These are phyloP conservation scores for Drosophila cognata DNA, from an alignment of 2,888 invertebrate species.

Conservation along the genomic window DNA sequence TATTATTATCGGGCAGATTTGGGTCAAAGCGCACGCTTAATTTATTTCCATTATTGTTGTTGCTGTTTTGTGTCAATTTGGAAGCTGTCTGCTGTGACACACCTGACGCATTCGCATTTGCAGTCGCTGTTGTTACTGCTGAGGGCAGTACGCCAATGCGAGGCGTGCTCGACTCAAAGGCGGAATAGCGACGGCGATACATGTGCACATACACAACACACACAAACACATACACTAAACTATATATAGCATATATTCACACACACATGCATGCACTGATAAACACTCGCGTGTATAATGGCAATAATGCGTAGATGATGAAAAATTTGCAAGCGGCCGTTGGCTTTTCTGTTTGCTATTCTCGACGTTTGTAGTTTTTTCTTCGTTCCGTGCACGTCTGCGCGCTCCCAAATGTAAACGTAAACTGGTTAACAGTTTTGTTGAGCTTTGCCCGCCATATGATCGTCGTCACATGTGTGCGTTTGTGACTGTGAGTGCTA, in stretches of 20 bases:
- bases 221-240: slow-evolving; percentile 25
- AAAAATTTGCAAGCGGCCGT: slow-evolving; percentile 46
- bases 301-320: slow-evolving; percentile 48
- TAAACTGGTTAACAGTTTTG: slow-evolving; percentile 75
- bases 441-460: slow-evolving; percentile 59
- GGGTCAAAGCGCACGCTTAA: slow-evolving; percentile 74
- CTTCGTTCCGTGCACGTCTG: slow-evolving; percentile 67
- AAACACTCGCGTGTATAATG: slow-evolving; percentile 35
- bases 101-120: slow-evolving; percentile 20
- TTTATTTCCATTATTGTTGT: slow-evolving; percentile 49
- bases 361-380: slow-evolving; percentile 16
- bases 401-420: slow-evolving; percentile 71
- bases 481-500: slow-evolving; percentile 50
- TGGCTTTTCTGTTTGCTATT: slow-evolving; percentile 36
- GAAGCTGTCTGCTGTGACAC: slow-evolving; percentile 47
- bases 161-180: slow-evolving; percentile 82
- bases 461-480: slow-evolving; percentile 59
- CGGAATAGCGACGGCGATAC: slow-evolving; percentile 84
- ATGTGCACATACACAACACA: slow-evolving; percentile 55
- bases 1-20: slow-evolving; percentile 68
- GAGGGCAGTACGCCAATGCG: slow-evolving; percentile 79
- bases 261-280: slow-evolving; percentile 47
- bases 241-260: slow-evolving; percentile 22
- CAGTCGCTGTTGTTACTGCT: slow-evolving; percentile 26
- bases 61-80: slow-evolving; percentile 42